These are phyloP conservation scores for Idaea straminata DNA, from an alignment of 2,888 invertebrate genomes.

Conservation along the genomic window DNA sequence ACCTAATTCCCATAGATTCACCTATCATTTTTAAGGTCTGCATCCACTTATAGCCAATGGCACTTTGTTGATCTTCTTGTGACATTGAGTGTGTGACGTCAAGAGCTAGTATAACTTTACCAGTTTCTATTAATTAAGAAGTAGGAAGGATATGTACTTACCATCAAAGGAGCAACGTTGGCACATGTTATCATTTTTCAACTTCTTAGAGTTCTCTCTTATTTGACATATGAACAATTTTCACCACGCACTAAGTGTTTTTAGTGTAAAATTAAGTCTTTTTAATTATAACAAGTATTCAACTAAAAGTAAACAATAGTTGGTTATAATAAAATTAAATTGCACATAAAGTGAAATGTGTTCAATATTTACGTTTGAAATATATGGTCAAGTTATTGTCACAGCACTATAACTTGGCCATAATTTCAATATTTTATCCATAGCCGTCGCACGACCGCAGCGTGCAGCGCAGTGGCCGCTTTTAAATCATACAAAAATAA, in stretches of 20 bases:
- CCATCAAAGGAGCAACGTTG: constrained; percentile 53
- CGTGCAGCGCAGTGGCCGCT: constrained; percentile 38
- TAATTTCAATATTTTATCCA: constrained; percentile 1
- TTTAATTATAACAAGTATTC: neutral
- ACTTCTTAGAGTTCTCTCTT: constrained; percentile 38
- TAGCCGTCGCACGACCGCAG: constrained; percentile 39
- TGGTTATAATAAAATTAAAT: neutral
- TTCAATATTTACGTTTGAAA: neutral
- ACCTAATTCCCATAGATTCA: no score
- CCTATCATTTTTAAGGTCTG: no score
- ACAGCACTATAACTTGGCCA: neutral
- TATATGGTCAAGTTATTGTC: neutral
- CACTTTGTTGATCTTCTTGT: no score
- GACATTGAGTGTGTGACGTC: no score
- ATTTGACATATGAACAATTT: constrained; percentile 38
- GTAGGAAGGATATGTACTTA: constrained; percentile 38
- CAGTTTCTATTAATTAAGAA: no score
- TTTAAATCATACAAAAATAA: constrained; percentile 76
- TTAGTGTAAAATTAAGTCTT: neutral
- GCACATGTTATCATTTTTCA: constrained; percentile 61
- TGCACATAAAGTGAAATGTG: neutral
- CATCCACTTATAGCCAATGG: no score
- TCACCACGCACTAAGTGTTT: constrained; percentile 31
- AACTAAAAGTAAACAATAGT: neutral
- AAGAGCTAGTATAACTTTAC: no score